These are phyloP conservation scores for Drosophila antonietae DNA, from an alignment of 2,888 invertebrate species.

Conservation along the genomic window DNA sequence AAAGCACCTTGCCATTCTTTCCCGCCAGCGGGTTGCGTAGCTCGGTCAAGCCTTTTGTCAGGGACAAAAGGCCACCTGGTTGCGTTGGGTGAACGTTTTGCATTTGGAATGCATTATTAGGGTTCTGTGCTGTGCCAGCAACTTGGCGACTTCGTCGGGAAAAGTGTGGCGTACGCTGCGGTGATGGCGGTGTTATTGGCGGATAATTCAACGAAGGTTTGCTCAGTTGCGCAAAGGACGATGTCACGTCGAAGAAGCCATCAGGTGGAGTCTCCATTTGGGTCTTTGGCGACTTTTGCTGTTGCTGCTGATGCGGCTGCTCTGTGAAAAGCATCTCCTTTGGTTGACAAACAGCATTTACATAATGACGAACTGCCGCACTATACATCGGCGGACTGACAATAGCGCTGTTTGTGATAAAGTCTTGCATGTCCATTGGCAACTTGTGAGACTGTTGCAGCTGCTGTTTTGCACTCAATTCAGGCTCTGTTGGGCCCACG, in stretches of 20 bases:
- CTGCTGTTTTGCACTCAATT: not conserved
- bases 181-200: slow-evolving; percentile 23
- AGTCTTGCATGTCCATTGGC: slow-evolving; percentile 27
- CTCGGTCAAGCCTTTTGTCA: slow-evolving; percentile 52
- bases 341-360: slow-evolving; percentile 14
- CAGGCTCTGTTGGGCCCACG: not conserved
- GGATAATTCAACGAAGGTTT: slow-evolving; percentile 47
- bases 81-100: slow-evolving; percentile 23
- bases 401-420: slow-evolving; percentile 6
- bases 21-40: slow-evolving; percentile 80
- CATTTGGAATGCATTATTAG: not conserved
- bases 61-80: slow-evolving; percentile 56
- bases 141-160: slow-evolving; percentile 45
- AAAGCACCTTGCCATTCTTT: slow-evolving; percentile 78
- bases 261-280: not conserved
- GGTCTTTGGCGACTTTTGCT: not conserved
- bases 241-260: slow-evolving; percentile 13
- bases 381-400: slow-evolving; percentile 40
- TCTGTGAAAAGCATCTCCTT: not conserved
- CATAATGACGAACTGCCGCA: slow-evolving; percentile 30
- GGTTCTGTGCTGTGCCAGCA: slow-evolving; percentile 13
- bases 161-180: slow-evolving; percentile 35
- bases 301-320: not conserved
- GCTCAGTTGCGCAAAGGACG: slow-evolving; percentile 12
- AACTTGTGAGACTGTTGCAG: not conserved